Base-by-base conservation (phyloP, 2,888 invertebrate species). In the Ormyrus thymus region DNA sequence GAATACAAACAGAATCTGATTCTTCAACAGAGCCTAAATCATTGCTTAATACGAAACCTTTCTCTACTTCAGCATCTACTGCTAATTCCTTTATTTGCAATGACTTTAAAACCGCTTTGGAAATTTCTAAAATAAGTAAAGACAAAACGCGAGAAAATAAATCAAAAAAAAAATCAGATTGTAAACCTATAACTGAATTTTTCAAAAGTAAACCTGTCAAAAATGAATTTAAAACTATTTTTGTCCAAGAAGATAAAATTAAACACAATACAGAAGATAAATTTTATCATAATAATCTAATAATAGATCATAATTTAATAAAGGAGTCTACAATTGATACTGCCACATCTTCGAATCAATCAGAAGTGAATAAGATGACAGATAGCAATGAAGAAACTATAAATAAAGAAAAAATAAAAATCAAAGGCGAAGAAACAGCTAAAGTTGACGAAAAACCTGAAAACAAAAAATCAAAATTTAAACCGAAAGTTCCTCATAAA, bases 51-150 rank as follows among this genome's bases (percentile, higher is more conserved):
- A 29, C 29, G 29, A 29, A 29, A 29, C 29, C 29, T 29, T 29
- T 4, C 29, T 29, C 29, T 29, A 29, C 29, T 29, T 13, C 11
- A 69, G n/a, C 9, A 62, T 29, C 53, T 13, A 68, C 73, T 46
- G 15, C 13, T 72, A 66, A 48, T n/a, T 5, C 6, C n/a, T 13
- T 64, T 46, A 71, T 11, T 72, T 79, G 56, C 13, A 73, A 69
- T 48, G 81, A 80, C 51, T 88, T 87, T 65, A 85, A 84, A 80
- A 85, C 86, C 53, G 88, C 88, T 15, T 83, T 84, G 76, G 86
- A 87, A 80, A 81, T 87, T 61, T 71, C 84, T 75, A 79, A 85
- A 85, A 56, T 81, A 71, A 55, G 78, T 81, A 65, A 78, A 77
- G 15, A 46, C 58, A 58, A 65, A 55, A 48, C 55, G 50, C 15